Conservation (phyloP, 2,888 invertebrate genomes). For the Eumacrocentrus americanus region DNA sequence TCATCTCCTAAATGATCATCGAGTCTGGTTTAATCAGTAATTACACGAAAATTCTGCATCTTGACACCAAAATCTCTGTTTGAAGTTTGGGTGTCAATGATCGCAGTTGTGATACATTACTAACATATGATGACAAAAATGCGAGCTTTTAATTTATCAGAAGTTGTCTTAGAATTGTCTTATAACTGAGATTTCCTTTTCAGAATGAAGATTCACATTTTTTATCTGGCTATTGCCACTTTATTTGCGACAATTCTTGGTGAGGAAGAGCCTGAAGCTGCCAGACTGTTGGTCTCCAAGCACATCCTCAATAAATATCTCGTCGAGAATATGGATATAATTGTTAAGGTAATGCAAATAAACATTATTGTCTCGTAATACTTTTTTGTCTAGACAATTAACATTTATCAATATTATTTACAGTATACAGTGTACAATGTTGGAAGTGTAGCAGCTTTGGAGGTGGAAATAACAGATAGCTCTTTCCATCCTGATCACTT, state of each 20-base stretch:
- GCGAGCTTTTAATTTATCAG: background rate
- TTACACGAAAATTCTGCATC: too few relatives aligned
- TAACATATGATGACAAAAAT: background rate
- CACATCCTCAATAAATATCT: slow-evolving; percentile 94
- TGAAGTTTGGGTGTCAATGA: too few relatives aligned
- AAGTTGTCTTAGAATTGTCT: too few relatives aligned
- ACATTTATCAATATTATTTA: slow-evolving; percentile 32
- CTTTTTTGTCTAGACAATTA: background rate
- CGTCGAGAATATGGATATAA: slow-evolving; percentile 95
- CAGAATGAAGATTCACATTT: slow-evolving; percentile 59
- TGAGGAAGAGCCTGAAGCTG: slow-evolving; percentile 71
- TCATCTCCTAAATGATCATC: too few relatives aligned
- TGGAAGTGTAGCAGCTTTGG: slow-evolving; percentile 87
- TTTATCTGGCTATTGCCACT: slow-evolving; percentile 62
- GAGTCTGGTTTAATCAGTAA: too few relatives aligned
- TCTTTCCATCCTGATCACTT: slow-evolving; percentile 94
- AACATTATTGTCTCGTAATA: background rate
- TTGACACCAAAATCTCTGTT: too few relatives aligned
- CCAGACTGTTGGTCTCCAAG: slow-evolving; percentile 88
- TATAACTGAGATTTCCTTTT: too few relatives aligned
- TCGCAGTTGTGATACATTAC: background rate
- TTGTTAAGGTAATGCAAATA: slow-evolving; percentile 71
- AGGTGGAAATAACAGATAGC: slow-evolving; percentile 86
- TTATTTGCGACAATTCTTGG: slow-evolving; percentile 63
- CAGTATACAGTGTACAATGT: slow-evolving; percentile 91